Conservation (phyloP, 2,888 invertebrate species). For the Eucriotettix oculatus region DNA sequence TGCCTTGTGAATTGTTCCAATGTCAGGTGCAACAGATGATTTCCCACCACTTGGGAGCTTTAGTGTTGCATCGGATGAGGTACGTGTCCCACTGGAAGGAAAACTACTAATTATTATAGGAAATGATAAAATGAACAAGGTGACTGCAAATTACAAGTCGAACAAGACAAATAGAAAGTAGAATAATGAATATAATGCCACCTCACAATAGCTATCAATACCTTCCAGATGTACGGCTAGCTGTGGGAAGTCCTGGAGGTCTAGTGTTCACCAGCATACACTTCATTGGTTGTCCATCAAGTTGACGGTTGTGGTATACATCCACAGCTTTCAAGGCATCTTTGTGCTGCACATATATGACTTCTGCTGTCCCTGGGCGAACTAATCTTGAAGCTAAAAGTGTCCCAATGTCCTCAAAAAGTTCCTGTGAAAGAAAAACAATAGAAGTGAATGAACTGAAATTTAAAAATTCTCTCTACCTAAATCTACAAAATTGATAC, state of each 20-base stretch:
- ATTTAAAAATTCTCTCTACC: not conserved
- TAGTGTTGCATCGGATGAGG: conserved; percentile 3
- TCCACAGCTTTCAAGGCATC: conserved; percentile 85
- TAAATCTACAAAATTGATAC: not conserved
- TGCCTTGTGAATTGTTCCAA: conserved; percentile 53
- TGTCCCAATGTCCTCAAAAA: conserved; percentile 86
- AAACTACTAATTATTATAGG: not conserved
- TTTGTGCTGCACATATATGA: conserved; percentile 68
- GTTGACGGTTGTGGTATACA: conserved; percentile 79
- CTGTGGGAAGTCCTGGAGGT: conserved; percentile 24
- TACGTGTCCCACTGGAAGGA: not conserved
- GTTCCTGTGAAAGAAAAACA: conserved; percentile 40
- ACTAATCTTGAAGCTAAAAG: conserved; percentile 69
- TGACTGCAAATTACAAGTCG: not conserved
- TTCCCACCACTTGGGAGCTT: conserved; percentile 32
- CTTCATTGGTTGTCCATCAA: conserved; percentile 89
- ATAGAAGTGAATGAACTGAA: too few relatives aligned
- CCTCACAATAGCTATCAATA: too few relatives aligned
- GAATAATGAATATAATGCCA: too few relatives aligned
- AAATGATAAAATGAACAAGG: too few relatives aligned
- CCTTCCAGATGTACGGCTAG: not conserved
- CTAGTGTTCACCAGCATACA: conserved; percentile 69
- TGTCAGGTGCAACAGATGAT: conserved; percentile 43
- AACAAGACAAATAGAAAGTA: too few relatives aligned
- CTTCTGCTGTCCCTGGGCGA: conserved; percentile 78